Percentiles rank a stretch among this genome's conserved stretches.
phyloP scores from a whole-genome alignment of 2,113 vertebrate species.

The Crotalus tigris region DNA sequence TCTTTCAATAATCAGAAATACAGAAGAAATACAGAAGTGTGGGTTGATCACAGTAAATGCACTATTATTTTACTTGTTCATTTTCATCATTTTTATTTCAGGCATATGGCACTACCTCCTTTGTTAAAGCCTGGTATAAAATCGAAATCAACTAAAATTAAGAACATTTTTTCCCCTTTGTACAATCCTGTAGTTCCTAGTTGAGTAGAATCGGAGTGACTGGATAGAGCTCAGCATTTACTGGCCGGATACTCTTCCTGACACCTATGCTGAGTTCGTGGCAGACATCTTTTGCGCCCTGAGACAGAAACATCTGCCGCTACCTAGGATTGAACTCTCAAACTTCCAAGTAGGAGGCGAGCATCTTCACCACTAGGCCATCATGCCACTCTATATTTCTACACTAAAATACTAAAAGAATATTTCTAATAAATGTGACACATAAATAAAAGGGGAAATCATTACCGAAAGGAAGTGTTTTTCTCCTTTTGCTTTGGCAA shows the following conservation, averaged over 20 bases:
- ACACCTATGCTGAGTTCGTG: not conserved
- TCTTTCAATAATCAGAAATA: not conserved
- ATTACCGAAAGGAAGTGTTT: conserved; percentile 95
- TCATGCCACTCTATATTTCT: not conserved
- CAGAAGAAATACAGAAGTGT: not conserved
- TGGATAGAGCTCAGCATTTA: not conserved
- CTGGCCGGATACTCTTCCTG: not conserved
- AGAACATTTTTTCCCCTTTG: not conserved
- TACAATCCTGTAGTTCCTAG: not conserved
- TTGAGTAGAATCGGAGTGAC: not conserved
- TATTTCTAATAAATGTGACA: not conserved
- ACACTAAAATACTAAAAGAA: not conserved
- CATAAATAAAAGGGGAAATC: not conserved
- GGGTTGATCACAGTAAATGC: not conserved
- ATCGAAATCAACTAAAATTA: conserved; percentile 4
- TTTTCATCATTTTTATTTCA: not conserved
- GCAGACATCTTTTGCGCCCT: not conserved
- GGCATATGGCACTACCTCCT: not conserved
- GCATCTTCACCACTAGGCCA: not conserved
- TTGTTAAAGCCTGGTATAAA: not conserved
- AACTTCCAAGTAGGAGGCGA: not conserved
- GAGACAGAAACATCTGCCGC: not conserved
- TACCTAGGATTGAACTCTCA: not conserved
- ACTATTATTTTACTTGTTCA: not conserved
- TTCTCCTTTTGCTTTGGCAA: conserved; percentile 96